phyloP scores from a whole-genome alignment of 2,797 vertebrate genomes.

The Anguilla pacifica region DNA sequence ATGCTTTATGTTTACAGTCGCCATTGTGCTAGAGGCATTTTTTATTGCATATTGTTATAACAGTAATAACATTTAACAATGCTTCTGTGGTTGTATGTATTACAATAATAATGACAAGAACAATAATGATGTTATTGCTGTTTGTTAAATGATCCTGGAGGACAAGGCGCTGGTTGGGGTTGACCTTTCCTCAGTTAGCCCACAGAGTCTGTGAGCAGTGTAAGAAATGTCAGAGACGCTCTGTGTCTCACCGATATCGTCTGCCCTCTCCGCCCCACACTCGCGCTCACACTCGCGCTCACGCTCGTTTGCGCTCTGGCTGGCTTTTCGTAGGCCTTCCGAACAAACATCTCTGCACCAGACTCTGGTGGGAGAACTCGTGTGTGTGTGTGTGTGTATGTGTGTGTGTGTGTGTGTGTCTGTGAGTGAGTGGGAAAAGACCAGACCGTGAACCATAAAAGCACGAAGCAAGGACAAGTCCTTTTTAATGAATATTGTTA shows the following conservation, averaged over 20 bases:
- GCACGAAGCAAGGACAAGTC: neutral
- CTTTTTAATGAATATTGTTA: neutral
- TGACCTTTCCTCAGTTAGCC: constrained; percentile 72
- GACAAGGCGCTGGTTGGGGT: constrained; percentile 58
- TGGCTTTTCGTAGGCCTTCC: constrained; percentile 41
- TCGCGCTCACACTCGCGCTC: neutral
- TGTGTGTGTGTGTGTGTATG: too few relatives aligned
- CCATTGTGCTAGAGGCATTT: too few relatives aligned
- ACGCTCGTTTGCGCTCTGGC: constrained; percentile 30
- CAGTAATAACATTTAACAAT: too few relatives aligned
- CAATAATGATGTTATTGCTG: neutral
- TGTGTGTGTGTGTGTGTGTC: neutral
- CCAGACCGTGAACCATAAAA: neutral
- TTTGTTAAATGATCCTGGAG: constrained; percentile 64
- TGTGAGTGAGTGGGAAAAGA: neutral
- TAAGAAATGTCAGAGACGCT: constrained; percentile 76
- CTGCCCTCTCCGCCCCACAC: constrained; percentile 47
- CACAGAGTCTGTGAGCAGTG: constrained; percentile 60
- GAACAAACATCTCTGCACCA: constrained; percentile 31
- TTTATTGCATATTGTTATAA: too few relatives aligned
- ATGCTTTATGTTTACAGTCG: too few relatives aligned
- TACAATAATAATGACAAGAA: too few relatives aligned
- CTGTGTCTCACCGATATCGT: constrained; percentile 72
- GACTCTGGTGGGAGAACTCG: neutral
- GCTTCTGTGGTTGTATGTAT: too few relatives aligned